Base-by-base conservation (phyloP, 1,140 invertebrate genomes). In the Reticulitermes speratus region DNA sequence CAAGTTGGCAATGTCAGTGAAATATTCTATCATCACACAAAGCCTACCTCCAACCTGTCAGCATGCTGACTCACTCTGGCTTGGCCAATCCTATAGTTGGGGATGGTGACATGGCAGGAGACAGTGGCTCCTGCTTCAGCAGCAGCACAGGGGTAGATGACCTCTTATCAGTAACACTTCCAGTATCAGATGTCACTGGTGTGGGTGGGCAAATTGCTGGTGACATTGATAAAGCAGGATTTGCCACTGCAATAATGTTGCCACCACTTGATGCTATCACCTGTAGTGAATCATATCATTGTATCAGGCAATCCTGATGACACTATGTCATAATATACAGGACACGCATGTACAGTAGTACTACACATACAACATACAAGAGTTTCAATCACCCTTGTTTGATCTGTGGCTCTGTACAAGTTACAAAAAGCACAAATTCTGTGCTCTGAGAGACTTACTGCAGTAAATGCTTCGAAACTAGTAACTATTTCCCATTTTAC, bases 181-280 rank as follows among this genome's bases (percentile, higher is more conserved):
- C 84, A 84, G 84, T 45, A 21, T 84, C 48, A 11, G 84, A 65
- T 32, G 30, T 11, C 3, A 75, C 65, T 11, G 65, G 25, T 19
- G 11, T 84, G 84, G 84, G 48, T 30, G 48, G 48, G 25, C 44
- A 21, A 45, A 92, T 90, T 32, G 92, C 91, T 16, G 91, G 88
- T 44, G 92, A 93, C 89, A 94, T 91, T 0, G 93, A 93, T 87
- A 97, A 91, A 6, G 96, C 96, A 25, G 96, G 96, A 92, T 97
- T 97, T 16, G 96, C 95, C 3, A 97, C 96, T 0, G 96, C 96
- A 89, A 97, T 97, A 88, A 97, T 97, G 90, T 96, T 96, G 89
- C 96, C 95, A 89, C 96, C 95, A 44, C 96, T 94, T 0, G 96
- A 95, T 0, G 96, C 95, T 88, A 97, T 96, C 85, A 97, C 95